Percentiles rank a stretch among this genome's conserved stretches.
phyloP scores from a whole-genome alignment of 2,797 vertebrate species.

The Micropoecilia bifurca region DNA sequence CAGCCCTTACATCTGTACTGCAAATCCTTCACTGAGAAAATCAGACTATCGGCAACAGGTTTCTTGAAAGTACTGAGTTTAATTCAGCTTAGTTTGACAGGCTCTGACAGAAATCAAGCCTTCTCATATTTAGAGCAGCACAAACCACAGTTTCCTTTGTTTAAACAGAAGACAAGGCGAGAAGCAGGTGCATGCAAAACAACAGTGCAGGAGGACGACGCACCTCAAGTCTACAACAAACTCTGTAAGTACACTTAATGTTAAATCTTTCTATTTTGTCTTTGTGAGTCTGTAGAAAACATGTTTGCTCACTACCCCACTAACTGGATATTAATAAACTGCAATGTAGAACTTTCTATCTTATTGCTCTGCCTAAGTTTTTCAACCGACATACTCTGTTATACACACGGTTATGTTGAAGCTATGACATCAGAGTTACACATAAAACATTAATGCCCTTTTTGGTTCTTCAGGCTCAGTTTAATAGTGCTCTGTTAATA shows the following conservation, averaged over 20 bases:
- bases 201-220: constrained; percentile 1
- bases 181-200: constrained; percentile 51
- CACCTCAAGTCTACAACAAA: background rate
- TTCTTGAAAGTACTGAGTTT: background rate
- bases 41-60: background rate
- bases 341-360: background rate
- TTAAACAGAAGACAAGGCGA: constrained; percentile 36
- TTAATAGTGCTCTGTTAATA: constrained; percentile 56
- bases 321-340: background rate
- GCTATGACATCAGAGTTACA: constrained; percentile 27
- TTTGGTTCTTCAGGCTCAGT: constrained; percentile 38
- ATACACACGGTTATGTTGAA: constrained; percentile 28
- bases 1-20: constrained; percentile 10
- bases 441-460: constrained; percentile 35
- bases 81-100: constrained; percentile 12
- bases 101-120: constrained; percentile 5
- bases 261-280: background rate
- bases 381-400: background rate
- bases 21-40: constrained; percentile 40
- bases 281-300: background rate
- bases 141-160: constrained; percentile 78
- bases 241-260: constrained; percentile 56
- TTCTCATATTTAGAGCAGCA: constrained; percentile 11
- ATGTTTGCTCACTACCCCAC: background rate
- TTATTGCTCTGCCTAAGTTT: constrained; percentile 17